These are phyloP conservation scores for Thaleichthys pacificus DNA, from an alignment of 2,797 vertebrate species.

Conservation along the genomic window DNA sequence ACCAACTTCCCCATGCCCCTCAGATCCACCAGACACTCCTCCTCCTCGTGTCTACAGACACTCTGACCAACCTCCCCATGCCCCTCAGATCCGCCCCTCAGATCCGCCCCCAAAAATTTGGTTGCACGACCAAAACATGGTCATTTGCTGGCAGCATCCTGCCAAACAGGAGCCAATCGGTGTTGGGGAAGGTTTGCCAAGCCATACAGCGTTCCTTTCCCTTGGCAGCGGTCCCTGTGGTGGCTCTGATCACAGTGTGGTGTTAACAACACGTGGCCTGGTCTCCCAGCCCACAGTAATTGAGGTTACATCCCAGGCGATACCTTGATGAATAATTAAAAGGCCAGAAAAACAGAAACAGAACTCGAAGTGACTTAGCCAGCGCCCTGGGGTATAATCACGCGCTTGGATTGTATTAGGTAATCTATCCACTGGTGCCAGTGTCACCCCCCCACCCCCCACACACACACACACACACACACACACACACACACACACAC, in stretches of 20 bases:
- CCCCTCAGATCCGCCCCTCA: slow-evolving; percentile 7
- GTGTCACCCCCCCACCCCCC: slow-evolving; percentile 30
- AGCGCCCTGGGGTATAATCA: slow-evolving; percentile 67
- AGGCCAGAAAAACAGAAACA: slow-evolving; percentile 63
- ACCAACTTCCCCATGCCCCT: slow-evolving; percentile 37
- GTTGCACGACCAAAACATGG: background rate
- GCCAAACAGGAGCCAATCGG: slow-evolving; percentile 71
- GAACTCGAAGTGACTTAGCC: slow-evolving; percentile 65
- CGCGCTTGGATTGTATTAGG: slow-evolving; percentile 64
- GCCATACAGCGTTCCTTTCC: slow-evolving; percentile 64
- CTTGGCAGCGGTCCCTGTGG: slow-evolving; percentile 65
- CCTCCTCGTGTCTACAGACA: slow-evolving; percentile 55
- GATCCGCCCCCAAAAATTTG: background rate
- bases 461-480: slow-evolving; percentile 12
- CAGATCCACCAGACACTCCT: slow-evolving; percentile 19
- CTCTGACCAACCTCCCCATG: slow-evolving; percentile 45
- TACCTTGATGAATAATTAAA: slow-evolving; percentile 76
- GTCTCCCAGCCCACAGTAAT: slow-evolving; percentile 70
- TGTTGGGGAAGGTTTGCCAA: slow-evolving; percentile 66
- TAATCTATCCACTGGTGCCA: slow-evolving; percentile 68
- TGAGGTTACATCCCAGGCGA: slow-evolving; percentile 72
- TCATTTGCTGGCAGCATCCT: slow-evolving; percentile 53
- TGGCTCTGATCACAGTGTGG: slow-evolving; percentile 58
- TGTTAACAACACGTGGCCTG: slow-evolving; percentile 68
- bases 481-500: slow-evolving; percentile 15